Percentiles rank a stretch among this genome's conserved stretches.
These are phyloP conservation scores for Coremacera marginata DNA, from an alignment of 2,888 invertebrate species.

Conservation along the genomic window DNA sequence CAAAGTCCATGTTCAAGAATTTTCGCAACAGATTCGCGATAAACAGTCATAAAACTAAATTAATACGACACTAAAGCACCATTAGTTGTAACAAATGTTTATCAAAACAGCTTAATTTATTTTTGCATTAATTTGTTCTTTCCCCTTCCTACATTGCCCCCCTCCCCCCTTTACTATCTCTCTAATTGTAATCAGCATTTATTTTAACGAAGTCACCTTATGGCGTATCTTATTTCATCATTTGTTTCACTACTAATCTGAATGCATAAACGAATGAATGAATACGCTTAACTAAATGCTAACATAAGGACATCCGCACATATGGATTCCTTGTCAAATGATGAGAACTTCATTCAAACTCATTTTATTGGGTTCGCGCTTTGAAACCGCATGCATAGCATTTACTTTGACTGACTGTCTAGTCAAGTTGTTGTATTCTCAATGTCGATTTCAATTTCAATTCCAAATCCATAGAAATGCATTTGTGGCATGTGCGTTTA, in stretches of 20 bases:
- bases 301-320: constrained; percentile 50
- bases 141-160: not conserved
- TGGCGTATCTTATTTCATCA: constrained; percentile 48
- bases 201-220: constrained; percentile 57
- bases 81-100: constrained; percentile 21
- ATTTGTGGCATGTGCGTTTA: constrained; percentile 69
- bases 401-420: too few species aligned
- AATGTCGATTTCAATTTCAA: not conserved
- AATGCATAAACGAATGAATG: not conserved
- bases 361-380: constrained; percentile 1
- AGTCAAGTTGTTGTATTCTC: too few species aligned
- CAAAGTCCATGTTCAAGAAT: too few species aligned
- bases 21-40: not conserved
- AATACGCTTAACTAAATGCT: constrained; percentile 32
- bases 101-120: not conserved
- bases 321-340: constrained; percentile 63
- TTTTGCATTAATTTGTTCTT: constrained; percentile 14
- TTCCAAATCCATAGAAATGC: constrained; percentile 62
- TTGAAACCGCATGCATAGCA: constrained; percentile 10
- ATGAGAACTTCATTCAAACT: constrained; percentile 47
- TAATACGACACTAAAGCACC: constrained; percentile 6
- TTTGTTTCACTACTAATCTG: constrained; percentile 16
- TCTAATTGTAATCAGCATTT: not conserved
- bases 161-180: not conserved
- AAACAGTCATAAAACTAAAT: not conserved